Percentiles rank a stretch among this genome's conserved stretches.
Conservation (phyloP, 2,113 vertebrate species). For the Hypocryptadius cinnamomeus region DNA sequence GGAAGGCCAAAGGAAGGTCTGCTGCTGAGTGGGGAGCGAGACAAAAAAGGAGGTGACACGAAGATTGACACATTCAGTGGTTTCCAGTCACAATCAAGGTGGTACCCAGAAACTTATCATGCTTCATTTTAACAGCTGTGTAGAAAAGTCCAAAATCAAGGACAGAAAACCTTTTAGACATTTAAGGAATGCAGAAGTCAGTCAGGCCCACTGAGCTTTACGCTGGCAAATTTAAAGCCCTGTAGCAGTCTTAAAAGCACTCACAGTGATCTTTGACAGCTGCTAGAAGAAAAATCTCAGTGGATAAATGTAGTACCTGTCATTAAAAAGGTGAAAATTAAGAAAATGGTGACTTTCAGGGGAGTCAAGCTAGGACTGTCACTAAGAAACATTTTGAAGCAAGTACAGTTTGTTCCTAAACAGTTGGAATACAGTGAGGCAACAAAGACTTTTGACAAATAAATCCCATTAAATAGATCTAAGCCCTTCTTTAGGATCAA, state of each 20-base stretch:
- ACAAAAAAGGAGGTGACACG: not conserved
- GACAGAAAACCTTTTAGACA: not conserved
- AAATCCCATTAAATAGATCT: not conserved
- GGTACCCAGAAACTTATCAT: not conserved
- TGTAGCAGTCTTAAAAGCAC: not conserved
- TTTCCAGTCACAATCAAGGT: not conserved
- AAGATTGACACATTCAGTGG: not conserved
- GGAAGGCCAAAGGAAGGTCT: not conserved
- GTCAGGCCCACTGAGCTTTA: not conserved
- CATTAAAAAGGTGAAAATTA: constrained; percentile 5
- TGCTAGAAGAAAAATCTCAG: not conserved
- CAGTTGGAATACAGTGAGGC: not conserved
- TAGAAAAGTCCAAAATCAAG: not conserved
- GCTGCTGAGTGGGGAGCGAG: not conserved
- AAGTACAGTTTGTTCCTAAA: not conserved
- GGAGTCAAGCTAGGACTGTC: not conserved
- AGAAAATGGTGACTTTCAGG: not conserved
- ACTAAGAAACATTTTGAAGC: not conserved
- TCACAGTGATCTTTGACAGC: not conserved
- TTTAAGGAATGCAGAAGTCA: not conserved
- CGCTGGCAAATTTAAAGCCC: not conserved
- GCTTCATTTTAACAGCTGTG: not conserved
- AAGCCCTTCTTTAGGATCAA: not conserved
- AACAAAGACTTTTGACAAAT: not conserved
- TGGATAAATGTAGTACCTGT: not conserved